These are phyloP conservation scores for Odontocolon sp. DNA, from an alignment of 2,888 invertebrate genomes.

Conservation along the genomic window DNA sequence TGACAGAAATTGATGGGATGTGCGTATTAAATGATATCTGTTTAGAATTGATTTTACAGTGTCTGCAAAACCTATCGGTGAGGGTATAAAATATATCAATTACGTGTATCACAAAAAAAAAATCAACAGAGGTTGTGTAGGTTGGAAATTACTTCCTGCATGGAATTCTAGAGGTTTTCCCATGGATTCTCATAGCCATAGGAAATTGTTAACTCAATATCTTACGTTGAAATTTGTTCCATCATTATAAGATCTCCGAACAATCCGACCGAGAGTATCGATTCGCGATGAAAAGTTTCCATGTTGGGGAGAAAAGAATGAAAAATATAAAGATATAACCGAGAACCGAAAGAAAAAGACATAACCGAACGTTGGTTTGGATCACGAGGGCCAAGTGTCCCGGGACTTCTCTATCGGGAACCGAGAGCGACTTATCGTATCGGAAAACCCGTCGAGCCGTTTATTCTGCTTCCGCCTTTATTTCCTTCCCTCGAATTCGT, in stretches of 20 bases:
- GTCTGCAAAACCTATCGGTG: no score
- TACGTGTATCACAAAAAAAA: no score
- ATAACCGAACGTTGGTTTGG: constrained; percentile 5
- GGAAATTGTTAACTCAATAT: no score
- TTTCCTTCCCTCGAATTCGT: constrained; percentile 72
- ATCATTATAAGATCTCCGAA: constrained; percentile 20
- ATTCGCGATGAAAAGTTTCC: constrained; percentile 44
- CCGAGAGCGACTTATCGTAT: constrained; percentile 74
- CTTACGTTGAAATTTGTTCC: constrained; percentile 30
- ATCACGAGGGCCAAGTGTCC: constrained; percentile 9
- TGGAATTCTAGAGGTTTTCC: no score
- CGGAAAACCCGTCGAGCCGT: constrained; percentile 75
- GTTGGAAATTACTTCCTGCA: no score
- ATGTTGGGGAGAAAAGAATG: constrained; percentile 6
- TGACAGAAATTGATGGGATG: constrained; percentile 59
- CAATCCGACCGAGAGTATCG: constrained; percentile 7
- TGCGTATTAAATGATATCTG: constrained; percentile 18
- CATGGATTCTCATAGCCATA: no score
- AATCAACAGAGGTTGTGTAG: no score
- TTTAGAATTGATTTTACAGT: neutral
- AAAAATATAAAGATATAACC: neutral
- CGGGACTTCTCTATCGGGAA: constrained; percentile 33
- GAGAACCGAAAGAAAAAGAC: constrained; percentile 6
- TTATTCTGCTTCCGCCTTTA: constrained; percentile 76
- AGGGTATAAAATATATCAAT: no score